Base-by-base conservation (phyloP, 2,797 vertebrate genomes). In the Chiropotes sagulatus region DNA sequence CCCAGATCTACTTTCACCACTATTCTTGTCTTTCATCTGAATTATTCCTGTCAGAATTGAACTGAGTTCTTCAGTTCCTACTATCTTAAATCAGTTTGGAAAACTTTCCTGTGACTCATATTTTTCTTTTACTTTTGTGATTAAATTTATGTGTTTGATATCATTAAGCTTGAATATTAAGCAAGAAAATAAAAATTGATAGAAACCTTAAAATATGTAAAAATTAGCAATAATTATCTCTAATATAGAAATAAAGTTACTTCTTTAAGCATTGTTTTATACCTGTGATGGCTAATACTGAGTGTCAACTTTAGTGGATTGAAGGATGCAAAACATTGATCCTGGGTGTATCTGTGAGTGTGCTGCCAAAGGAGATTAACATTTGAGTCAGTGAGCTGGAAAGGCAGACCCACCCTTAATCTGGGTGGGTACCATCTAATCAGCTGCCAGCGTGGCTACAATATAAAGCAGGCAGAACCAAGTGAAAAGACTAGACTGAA, bases 251-350 rank as follows among this genome's bases (percentile, higher is more conserved):
- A 33, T 88, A 46, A 57, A 91, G 46, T 50, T 11, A 96, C 19
- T 98, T 94, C 93, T 58, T 41, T 41, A 4, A 46, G 9, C 58
- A 39, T 78, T 93, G 58, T 95, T 70, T 41, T 94, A 96, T 94
- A 91, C 61, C 30, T 33, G 7, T 64, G 61, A n/a, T 64, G 30
- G 61, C 33, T 64, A 17, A 64, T 64, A 64, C 14, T 33, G 61
- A 64, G 14, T 64, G 61, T 64, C 61, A 64, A 17, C 30, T 64
- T 64, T 33, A 64, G 7, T 64, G 61, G 61, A 17, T 64, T 17
- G 30, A 64, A 64, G 1, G 61, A 64, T 64, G 61, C 61, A 64
- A 64, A 64, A 33, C 33, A 64, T 17, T 33, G 30, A 33, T 7
- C 15, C 7, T 33, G 14, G 61, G 61, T 64, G 61, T 64, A 7